phyloP scores from a whole-genome alignment of 2,113 vertebrate genomes.

The Onychostoma macrolepis region DNA sequence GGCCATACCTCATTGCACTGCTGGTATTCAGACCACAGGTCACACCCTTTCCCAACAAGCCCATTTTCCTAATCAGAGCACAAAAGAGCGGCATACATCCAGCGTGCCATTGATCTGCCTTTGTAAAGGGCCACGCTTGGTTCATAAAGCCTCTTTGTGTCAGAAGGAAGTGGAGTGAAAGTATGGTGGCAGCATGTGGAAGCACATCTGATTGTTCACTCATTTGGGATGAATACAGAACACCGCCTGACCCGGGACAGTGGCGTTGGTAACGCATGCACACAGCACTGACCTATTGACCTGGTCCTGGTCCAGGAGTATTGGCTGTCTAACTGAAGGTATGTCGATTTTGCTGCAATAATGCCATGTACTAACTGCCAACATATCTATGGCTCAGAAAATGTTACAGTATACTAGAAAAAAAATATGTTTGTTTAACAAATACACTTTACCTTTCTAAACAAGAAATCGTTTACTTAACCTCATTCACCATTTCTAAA shows the following conservation, averaged over 20 bases:
- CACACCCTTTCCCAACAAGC: conserved; percentile 19
- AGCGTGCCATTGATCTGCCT: conserved; percentile 13
- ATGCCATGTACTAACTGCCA: neutral
- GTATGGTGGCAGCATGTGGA: conserved; percentile 24
- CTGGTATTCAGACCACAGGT: conserved; percentile 31
- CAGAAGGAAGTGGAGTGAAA: conserved; percentile 33
- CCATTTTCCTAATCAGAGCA: conserved; percentile 39
- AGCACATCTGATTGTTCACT: conserved; percentile 25
- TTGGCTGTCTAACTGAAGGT: neutral
- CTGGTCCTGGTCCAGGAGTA: neutral
- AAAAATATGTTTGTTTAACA: neutral
- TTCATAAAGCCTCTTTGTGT: conserved; percentile 33
- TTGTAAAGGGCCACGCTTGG: conserved; percentile 26
- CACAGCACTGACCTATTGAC: neutral
- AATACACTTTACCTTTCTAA: neutral
- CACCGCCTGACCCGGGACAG: conserved; percentile 5
- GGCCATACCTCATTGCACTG: neutral
- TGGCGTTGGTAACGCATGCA: neutral
- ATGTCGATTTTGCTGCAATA: neutral
- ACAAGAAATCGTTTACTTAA: neutral
- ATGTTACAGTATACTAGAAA: neutral
- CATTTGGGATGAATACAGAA: conserved; percentile 31
- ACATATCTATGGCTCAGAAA: neutral
- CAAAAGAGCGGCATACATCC: conserved; percentile 31
- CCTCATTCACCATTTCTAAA: neutral